Base-by-base conservation (phyloP, 2,797 vertebrate species). In the Melanogrammus aeglefinus region DNA sequence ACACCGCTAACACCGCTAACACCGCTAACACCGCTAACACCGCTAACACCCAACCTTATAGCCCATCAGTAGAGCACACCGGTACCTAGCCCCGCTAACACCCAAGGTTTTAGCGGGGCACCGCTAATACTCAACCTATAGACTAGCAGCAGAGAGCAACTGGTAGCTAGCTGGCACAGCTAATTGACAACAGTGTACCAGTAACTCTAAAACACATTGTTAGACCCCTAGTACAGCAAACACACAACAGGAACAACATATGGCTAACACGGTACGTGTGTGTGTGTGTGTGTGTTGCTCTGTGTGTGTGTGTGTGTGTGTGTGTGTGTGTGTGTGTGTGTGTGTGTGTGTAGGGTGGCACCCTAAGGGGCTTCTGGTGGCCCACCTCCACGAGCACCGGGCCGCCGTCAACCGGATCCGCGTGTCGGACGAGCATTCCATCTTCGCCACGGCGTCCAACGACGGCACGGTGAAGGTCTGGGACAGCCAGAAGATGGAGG, bases 401-500 rank as follows among this genome's bases (percentile, higher is more conserved):
- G 96, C 96, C 9, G 96, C 97, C 0, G 97, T 99, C 57, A 99
- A 98, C 90, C 93, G 97, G 21, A 97, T 99, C 84, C 75, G 96
- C 3, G 97, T 99, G 8, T 99, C 97, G 0, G 97, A 99, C 71
- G 98, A 99, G 27, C 97, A 99, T 90, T 95, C 96, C 66, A 97
- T 99, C 89, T 99, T 99, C 83, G 97, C 98, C 66, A 98, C 97
- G 0, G 98, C 96, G 81, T 99, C 98, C 78, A 98, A 99, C 14
- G 98, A 99, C 78, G 97, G 98, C 77, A 96, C 97, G 0, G 97
- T 99, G 44, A 99, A 99, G 88, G 96, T 99, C 73, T 99, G 98
- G 98, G 97, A 99, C 88, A 98, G 97, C 82, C 97, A 98, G 83
- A 99, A 99, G 94, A 99, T 99, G 97, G 98, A 99, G 90, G 98